These are phyloP conservation scores for Thunnus albacares DNA, from an alignment of 2,797 vertebrate genomes.

Conservation along the genomic window DNA sequence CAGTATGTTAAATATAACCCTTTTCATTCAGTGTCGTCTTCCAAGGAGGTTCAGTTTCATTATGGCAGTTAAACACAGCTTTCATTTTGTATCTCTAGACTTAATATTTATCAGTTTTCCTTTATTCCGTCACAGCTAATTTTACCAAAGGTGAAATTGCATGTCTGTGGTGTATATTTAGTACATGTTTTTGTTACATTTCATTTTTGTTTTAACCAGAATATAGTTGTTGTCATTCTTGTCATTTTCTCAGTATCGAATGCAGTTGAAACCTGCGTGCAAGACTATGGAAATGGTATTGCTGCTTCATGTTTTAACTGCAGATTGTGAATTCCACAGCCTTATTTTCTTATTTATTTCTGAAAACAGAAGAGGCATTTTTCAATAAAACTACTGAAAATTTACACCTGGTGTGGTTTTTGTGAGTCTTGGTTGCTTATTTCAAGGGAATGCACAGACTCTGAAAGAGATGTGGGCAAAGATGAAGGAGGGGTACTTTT, in stretches of 20 bases:
- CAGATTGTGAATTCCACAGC: conserved; percentile 99
- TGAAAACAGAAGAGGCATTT: conserved; percentile 99
- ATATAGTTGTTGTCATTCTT: conserved; percentile 88
- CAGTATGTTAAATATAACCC: conserved; percentile 60
- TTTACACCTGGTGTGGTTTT: conserved; percentile 56
- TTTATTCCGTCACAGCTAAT: conserved; percentile 92
- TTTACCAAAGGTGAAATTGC: conserved; percentile 93
- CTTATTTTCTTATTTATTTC: conserved; percentile 99
- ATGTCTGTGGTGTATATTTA: conserved; percentile 99
- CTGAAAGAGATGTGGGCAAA: too few relatives aligned
- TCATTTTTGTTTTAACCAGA: conserved; percentile 84
- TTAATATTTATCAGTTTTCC: conserved; percentile 89
- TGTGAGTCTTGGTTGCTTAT: background rate
- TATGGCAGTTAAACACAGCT: conserved; percentile 86
- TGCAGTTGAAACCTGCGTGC: conserved; percentile 93
- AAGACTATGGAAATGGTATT: conserved; percentile 94
- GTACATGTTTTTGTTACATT: conserved; percentile 82
- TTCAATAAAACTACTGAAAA: conserved; percentile 99
- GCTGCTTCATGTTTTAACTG: conserved; percentile 95
- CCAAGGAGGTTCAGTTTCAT: conserved; percentile 58
- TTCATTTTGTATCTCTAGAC: conserved; percentile 89
- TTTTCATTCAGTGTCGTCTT: conserved; percentile 51
- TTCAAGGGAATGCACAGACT: background rate
- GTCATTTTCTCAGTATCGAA: conserved; percentile 90
- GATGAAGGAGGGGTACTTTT: too few relatives aligned